Evolutionary conservation across 2,888 invertebrate species (phyloP), one percentile per base, ranked within the genome.

Genomic region (Nasonia oneida): DNA sequence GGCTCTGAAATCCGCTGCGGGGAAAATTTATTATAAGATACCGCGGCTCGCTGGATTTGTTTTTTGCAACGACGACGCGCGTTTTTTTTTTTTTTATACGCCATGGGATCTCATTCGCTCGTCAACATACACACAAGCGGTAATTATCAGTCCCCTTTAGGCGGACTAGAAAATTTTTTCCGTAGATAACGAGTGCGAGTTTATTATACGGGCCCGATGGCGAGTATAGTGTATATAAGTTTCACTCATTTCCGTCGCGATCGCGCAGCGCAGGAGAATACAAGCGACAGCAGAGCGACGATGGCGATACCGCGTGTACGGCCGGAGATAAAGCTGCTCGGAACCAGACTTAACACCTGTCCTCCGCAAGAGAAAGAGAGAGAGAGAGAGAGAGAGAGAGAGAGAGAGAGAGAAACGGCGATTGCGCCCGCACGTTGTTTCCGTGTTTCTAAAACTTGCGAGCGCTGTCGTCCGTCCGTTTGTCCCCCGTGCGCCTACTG

Each of bases 211-310:
- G 86, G 86, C 61, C 70, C 53, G 80, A 83, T 86, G 80, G 0
- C n/a, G 80, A 47, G 23, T 0, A 23, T 23, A 61, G 23, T 0
- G 57, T 61, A 61, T 23, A 83, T 1, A 29, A 29, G 80, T 79
- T 83, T 86, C 80, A 80, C 86, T 83, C 83, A 70, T 86, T 86
- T 86, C 86, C 86, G 79, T 61, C 61, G 86, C 75, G 83, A 86
- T 83, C 86, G 79, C 67, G 71, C 81, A 29, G 61, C 81, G 50
- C 61, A 81, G 77, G 81, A 81, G 57, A 23, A 61, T 61, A 61
- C 23, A 61, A 61, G 57, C 57, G 23, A 57, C 57, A 61, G 39
- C 42, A 29, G 29, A 29, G 29, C 29, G 23, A 50, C 70, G 37
- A 73, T 37, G 77, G 76, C 29, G 77, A 82, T 77, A 81, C n/a